Base-by-base conservation (phyloP, 35 echinoderm and acorn worm species). In the Eucidaris tribuloides region DNA sequence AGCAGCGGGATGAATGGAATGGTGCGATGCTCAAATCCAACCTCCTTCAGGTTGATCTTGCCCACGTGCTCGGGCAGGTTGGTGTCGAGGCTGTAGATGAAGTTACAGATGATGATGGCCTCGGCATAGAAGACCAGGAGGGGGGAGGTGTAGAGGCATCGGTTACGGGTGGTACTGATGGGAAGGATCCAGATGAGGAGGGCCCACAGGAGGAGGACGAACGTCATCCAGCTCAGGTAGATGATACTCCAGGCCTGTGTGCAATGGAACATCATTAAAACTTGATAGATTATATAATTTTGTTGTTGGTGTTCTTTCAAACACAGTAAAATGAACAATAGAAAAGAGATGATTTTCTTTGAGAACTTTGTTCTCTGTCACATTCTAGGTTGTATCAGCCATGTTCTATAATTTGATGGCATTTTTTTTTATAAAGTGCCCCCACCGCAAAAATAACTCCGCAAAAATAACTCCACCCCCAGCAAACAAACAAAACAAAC, bases 191-290 rank as follows among this genome's bases (percentile, higher is more conserved):
- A 99, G 60, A 93, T 93, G 45, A 81, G 65, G 32, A 89, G 60
- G 15, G 87, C 86, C 96, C 96, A 99, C 7, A 99, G 77, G 5
- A 99, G 74, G 42, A 99, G 79, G 9, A 99, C 80, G 23, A 99
- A 99, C 18, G 90, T 83, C 7, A 99, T 29, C 76, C 91, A 89
- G 48, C 96, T 99, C 20, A 90, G 87, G 63, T 93, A 99, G 76
- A 87, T 90, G 42, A 99, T 99, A 52, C 96, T 99, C 96, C 96
- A 99, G 30, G 87, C 96, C 96, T 99, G n/a, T n/a, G n/a, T n/a
- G n/a, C n/a, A n/a, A n/a, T n/a, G n/a, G n/a, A n/a, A n/a, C n/a
- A n/a, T n/a, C n/a, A n/a, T n/a, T n/a, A n/a, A n/a, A n/a, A n/a
- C n/a, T n/a, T n/a, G n/a, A n/a, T n/a, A n/a, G n/a, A n/a, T n/a